Evolutionary conservation across 2,797 vertebrate species (phyloP), one percentile per base, ranked within the genome.

Genomic region (Neosilurus hyrtlii): DNA sequence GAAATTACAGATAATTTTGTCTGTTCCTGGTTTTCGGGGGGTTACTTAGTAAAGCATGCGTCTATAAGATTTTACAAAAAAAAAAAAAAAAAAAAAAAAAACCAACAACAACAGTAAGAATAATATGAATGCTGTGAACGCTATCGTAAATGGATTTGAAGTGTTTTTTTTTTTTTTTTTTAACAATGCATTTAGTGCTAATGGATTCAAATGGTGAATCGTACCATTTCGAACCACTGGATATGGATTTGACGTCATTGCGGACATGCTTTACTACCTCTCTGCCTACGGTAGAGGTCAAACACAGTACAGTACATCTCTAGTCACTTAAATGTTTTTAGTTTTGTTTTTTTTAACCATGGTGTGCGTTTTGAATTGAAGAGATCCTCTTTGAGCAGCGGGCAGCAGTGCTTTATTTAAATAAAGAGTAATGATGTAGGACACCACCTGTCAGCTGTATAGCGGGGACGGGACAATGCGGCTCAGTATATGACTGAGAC

Each of bases 181-280:
- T 0, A 37, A 61, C 20, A 61, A 43, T 4, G 6, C 35, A 24
- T 76, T 61, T 43, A 2, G 1, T 20, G 61, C 57, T 77, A 77
- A 77, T 77, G 57, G 74, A 77, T 77, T 54, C 57, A 61, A 35
- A 14, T n/a, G 10, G 74, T 20, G 61, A 61, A 76, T 37, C 54
- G 10, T 20, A 12, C 35, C 35, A 16, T 24, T 61, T 15, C 0
- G 10, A 9, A 61, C 52, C 9, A 6, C 52, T 8, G 56, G 11
- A 37, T 76, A 37, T 61, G 20, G 18, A 76, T 37, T 76, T 59
- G 30, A 43, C 22, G 11, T 62, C 74, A 62, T 10, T 11, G 15
- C 16, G 15, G 71, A 54, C 10, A 5, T 22, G 5, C 73, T 59
- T 61, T 62, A 43, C 74, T 62, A 30, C 35, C 18, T 57, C 52